Conservation (phyloP, 2,797 vertebrate genomes). For the Poecilia gillii region DNA sequence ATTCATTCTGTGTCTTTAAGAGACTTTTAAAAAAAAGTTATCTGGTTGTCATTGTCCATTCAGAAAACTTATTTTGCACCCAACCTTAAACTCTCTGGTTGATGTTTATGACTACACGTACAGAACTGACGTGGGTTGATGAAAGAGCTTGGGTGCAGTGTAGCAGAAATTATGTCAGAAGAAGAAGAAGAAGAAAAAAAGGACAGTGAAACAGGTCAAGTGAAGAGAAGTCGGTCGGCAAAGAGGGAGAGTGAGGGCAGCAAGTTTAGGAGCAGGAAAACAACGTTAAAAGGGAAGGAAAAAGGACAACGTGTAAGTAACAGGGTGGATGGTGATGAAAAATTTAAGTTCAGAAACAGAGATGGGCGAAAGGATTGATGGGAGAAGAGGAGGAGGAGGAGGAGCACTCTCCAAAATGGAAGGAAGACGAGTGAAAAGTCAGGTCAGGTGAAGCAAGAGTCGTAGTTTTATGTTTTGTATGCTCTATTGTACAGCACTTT, state of each 20-base stretch:
- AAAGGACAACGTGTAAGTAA: conserved; percentile 11
- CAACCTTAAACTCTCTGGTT: not conserved
- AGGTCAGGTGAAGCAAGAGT: conserved; percentile 60
- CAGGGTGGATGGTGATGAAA: conserved; percentile 52
- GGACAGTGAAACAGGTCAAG: conserved; percentile 64
- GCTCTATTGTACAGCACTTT: no score
- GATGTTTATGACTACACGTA: conserved; percentile 23
- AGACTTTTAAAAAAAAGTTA: not conserved
- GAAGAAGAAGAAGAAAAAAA: conserved; percentile 13
- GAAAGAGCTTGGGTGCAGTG: conserved; percentile 46
- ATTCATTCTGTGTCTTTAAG: not conserved
- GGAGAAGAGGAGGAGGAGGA: not conserved
- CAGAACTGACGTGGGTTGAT: not conserved
- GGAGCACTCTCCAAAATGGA: conserved; percentile 53
- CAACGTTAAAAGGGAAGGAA: conserved; percentile 13
- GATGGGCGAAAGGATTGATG: conserved; percentile 6
- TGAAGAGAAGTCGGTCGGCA: conserved; percentile 40
- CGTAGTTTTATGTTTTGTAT: conserved; percentile 3
- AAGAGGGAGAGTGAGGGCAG: conserved; percentile 6
- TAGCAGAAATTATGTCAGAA: conserved; percentile 45
- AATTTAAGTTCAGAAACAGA: conserved; percentile 35
- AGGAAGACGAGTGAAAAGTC: conserved; percentile 39
- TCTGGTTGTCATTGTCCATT: not conserved
- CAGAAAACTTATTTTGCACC: not conserved
- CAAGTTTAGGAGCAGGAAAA: conserved; percentile 23